phyloP scores from a whole-genome alignment of 1,140 invertebrate genomes.

The Laodelphax striatellus region DNA sequence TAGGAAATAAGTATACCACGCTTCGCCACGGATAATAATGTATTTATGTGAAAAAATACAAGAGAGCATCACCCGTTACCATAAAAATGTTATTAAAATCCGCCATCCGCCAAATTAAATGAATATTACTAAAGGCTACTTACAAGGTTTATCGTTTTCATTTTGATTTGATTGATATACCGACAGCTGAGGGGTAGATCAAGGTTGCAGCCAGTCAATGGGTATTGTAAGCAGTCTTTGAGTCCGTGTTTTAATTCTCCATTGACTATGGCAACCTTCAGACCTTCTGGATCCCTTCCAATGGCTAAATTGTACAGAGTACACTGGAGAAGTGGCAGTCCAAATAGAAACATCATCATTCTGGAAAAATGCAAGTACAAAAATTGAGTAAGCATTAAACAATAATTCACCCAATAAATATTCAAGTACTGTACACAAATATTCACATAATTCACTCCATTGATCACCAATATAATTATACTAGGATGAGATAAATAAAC shows the following conservation, averaged over 20 bases:
- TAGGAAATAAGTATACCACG: no score
- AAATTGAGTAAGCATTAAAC: no score
- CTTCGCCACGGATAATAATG: no score
- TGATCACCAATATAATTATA: no score
- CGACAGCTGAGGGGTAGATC: slow-evolving; percentile 53
- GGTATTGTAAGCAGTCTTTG: slow-evolving; percentile 23
- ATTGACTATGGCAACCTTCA: slow-evolving; percentile 76
- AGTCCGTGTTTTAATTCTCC: slow-evolving; percentile 44
- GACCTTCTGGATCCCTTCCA: slow-evolving; percentile 71
- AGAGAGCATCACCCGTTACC: no score
- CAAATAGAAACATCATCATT: slow-evolving; percentile 78
- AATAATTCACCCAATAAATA: no score
- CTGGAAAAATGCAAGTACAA: slow-evolving; percentile 42
- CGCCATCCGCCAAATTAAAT: no score
- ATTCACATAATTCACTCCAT: no score
- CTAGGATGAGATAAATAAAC: no score
- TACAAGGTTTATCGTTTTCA: slow-evolving; percentile 44
- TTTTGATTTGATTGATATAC: slow-evolving; percentile 54
- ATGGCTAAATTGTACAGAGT: slow-evolving; percentile 89
- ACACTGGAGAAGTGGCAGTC: slow-evolving; percentile 82
- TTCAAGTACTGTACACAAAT: no score
- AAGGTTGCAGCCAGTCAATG: slow-evolving; percentile 45
- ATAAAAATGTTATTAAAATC: no score
- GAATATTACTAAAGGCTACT: slow-evolving; percentile 20
- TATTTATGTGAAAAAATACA: no score